Base-by-base conservation (phyloP, 1,140 invertebrate genomes). In the Brachionus rubens region DNA sequence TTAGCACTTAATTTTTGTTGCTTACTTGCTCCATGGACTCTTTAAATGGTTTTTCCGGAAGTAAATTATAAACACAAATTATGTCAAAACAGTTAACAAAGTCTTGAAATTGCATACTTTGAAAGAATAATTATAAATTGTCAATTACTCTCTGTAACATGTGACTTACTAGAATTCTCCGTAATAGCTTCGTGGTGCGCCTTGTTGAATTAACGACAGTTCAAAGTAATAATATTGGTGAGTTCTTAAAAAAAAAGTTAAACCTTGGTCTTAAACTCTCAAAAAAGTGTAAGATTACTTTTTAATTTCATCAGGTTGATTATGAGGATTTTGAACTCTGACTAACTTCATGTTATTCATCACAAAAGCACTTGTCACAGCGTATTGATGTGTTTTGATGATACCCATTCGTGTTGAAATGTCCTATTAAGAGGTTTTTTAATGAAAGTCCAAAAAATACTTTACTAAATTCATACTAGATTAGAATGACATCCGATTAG, bases 261-360 rank as follows among this genome's bases (percentile, higher is more conserved):
- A 0, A 50, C n/a, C 12, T 41, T 1, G 3, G 28, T 33, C 6
- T 21, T 21, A 30, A 36, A n/a, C 0, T 33, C 14, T 1, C 6
- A 50, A 26, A 19, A 19, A 33, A 30, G 3, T 33, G 19, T 46
- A 0, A 12, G 1, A 48, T 9, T 36, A 72, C 68, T 36, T 48
- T 72, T 72, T 72, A 24, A 72, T 48, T 19, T 10, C 33, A 21
- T 72, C 68, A 21, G 68, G n/a, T 16, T 33, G n/a, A 54, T 72
- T 72, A 24, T 72, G 68, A 3, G 68, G 68, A 54, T 72, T 72
- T 40, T 72, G 68, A 48, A 72, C 26, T 41, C 30, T 72, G 16
- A 72, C 16, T 26, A 72, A 40, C 50, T 72, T 72, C 46, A 36
- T 36, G 12, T 52, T 41, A 21, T 72, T 52, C 5, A 24, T 9